phyloP scores from a whole-genome alignment of 2,888 invertebrate genomes.

The Aelia acuminata region DNA sequence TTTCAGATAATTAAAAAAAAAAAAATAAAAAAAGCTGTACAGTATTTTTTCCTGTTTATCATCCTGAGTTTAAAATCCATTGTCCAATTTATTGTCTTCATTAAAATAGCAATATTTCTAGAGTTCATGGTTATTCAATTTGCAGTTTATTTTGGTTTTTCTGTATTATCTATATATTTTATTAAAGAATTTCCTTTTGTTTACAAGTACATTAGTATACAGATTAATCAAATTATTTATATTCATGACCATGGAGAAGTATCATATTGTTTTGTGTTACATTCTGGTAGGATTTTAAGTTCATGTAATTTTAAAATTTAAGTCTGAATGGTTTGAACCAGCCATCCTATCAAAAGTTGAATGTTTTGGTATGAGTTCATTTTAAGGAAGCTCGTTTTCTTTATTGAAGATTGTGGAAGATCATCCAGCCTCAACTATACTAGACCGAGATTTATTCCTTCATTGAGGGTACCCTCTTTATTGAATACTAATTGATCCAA shows the following conservation, averaged over 20 bases:
- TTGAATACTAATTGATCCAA: no score
- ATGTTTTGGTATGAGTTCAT: no score
- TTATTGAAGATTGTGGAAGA: no score
- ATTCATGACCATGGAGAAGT: background rate
- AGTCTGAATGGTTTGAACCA: background rate
- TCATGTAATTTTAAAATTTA: background rate
- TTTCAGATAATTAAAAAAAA: background rate
- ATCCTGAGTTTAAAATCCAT: background rate
- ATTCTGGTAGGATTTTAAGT: background rate
- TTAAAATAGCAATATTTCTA: background rate
- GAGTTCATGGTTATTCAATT: no score
- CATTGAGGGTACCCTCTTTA: no score
- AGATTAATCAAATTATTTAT: background rate
- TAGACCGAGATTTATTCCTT: no score
- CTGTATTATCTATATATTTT: background rate
- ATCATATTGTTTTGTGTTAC: background rate
- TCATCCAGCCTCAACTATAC: no score
- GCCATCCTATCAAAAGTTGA: no score
- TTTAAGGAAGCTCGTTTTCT: no score
- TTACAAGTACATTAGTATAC: background rate
- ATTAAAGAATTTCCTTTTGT: no score
- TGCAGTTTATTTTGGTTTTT: background rate
- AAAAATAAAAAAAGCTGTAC: no score
- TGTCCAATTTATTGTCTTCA: background rate
- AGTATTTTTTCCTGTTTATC: background rate